Evolutionary conservation across 2,797 vertebrate species (phyloP), one percentile per base, ranked within the genome.

Genomic region (Sebastes iracundus): DNA sequence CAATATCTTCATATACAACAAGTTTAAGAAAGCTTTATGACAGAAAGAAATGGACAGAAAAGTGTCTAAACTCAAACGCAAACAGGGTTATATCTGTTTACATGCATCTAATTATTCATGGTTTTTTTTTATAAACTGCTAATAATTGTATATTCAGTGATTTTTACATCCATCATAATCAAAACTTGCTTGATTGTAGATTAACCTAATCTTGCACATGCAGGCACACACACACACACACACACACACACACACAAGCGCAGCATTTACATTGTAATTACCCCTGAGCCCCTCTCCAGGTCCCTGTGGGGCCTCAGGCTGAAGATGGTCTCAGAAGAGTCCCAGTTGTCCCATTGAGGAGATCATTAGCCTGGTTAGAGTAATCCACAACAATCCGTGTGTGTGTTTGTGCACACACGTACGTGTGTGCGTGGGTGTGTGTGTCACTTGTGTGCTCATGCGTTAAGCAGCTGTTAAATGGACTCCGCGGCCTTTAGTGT

Each of bases 361-460:
- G 94, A 92, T 95, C 92, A 95, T 94, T 94, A 94, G 91, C 91
- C 88, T 89, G 91, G 88, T 94, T 93, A 93, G 91, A 84, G 87
- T 94, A 92, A 93, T 92, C 91, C 87, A 86, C 84, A 82, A 85
- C 88, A 91, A 77, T 83, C 64, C 88, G 81, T 59, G 83, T 86
- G 75, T 81, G 80, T 55, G 85, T 64, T 76, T 74, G 75, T 59
- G n/a, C 75, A 13, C 59, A 62, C 28, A 27, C 35, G 58, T 73
- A 7, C 5, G 5, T 87, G 81, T 85, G 81, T 87, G 63, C 25
- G 71, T 68, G 76, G 22, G 75, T 69, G 82, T 85, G 87, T 63
- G 87, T 86, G 84, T 86, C 77, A 77, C 89, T 83, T 88, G 92
- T 92, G 90, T 90, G 77, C 76, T 92, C 92, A 93, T 84, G 94